A percentile compares a stretch with the other conserved stretches of the same genome.
Conservation (phyloP, 2,797 vertebrate species). For the Pogonophryne albipinna region DNA sequence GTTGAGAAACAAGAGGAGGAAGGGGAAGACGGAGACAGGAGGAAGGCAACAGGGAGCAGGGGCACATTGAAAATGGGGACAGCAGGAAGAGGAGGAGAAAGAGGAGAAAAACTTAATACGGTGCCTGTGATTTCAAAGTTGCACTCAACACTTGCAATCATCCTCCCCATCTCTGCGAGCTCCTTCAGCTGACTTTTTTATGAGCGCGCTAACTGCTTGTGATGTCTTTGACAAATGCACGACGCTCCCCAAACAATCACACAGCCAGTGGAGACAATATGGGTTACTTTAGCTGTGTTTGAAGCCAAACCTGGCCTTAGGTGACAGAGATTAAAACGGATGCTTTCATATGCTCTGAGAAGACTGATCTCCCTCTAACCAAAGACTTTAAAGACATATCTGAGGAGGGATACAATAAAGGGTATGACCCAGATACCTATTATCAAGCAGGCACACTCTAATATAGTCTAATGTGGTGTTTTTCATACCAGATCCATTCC, state of each 20-base stretch:
- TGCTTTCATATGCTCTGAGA: constrained; percentile 7
- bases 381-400: constrained; percentile 26
- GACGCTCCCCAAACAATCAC: constrained; percentile 42
- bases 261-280: constrained; percentile 29
- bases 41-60: constrained; percentile 20
- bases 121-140: constrained; percentile 62
- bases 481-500: neutral
- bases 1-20: constrained; percentile 21
- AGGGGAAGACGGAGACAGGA: constrained; percentile 45
- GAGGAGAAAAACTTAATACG: constrained; percentile 69
- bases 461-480: constrained; percentile 22
- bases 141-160: constrained; percentile 54
- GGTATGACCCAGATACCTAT: constrained; percentile 36
- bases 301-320: constrained; percentile 46
- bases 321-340: constrained; percentile 34
- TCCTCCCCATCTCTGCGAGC: constrained; percentile 37
- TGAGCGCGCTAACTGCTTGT: constrained; percentile 60
- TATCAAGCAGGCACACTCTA: constrained; percentile 33
- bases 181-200: constrained; percentile 57
- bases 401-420: constrained; percentile 26
- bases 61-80: constrained; percentile 47
- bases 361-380: constrained; percentile 3
- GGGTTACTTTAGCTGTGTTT: constrained; percentile 36
- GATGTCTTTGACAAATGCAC: constrained; percentile 65
- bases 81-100: constrained; percentile 48